Percentiles rank a stretch among this genome's conserved stretches.
Evolutionary conservation across 1,140 invertebrate species (phyloP).

Genomic region (Bombus cullumanus): DNA sequence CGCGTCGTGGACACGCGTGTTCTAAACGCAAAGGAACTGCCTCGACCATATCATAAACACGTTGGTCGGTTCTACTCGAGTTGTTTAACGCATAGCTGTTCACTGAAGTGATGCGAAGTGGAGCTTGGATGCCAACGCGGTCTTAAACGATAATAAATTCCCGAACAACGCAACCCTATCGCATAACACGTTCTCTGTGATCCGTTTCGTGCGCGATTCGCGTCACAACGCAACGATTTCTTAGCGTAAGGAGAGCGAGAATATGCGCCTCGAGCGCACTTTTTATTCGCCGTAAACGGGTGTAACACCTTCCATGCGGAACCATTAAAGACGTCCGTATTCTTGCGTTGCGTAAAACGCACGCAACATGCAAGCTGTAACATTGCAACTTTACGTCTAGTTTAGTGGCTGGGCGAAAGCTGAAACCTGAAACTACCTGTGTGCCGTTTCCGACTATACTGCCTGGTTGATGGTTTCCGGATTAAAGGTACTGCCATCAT

Average conservation of each 20-base stretch:
- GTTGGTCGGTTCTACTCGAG: not conserved
- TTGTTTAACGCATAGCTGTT: not conserved
- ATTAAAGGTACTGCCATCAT: constrained; percentile 29
- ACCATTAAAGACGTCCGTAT: constrained; percentile 55
- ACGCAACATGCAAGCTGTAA: constrained; percentile 31
- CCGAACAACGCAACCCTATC: not conserved
- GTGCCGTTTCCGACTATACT: constrained; percentile 20
- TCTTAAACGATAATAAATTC: constrained; percentile 26
- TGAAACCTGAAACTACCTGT: constrained; percentile 48
- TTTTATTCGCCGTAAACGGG: constrained; percentile 59
- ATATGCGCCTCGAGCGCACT: constrained; percentile 5
- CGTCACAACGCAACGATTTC: not conserved
- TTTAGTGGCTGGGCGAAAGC: constrained; percentile 52
- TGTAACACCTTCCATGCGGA: constrained; percentile 44
- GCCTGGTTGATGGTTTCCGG: constrained; percentile 33
- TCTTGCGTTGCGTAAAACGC: constrained; percentile 49
- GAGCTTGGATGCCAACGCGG: not conserved
- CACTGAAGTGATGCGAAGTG: not conserved
- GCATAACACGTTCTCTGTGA: not conserved
- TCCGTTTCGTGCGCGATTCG: not conserved
- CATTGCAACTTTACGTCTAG: constrained; percentile 45
- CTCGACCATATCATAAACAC: not conserved
- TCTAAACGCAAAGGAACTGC: not conserved
- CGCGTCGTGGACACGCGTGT: not conserved
- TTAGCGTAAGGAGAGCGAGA: not conserved